Evolutionary conservation across 1,140 invertebrate genomes (phyloP), one percentile per base, ranked within the genome.

Genomic region (Drosophila ironensis): DNA sequence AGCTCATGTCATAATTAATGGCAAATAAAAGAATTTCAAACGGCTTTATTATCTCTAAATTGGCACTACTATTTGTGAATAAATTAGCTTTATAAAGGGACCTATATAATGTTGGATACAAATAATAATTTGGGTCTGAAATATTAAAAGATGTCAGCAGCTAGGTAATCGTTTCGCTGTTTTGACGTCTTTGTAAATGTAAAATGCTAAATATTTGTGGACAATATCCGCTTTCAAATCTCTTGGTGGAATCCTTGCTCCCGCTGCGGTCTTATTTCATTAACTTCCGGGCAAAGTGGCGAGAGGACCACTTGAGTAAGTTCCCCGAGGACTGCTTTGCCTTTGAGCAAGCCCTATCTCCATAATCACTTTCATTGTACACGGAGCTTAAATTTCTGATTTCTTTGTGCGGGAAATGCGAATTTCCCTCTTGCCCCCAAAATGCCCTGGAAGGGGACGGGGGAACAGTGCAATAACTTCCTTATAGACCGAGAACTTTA

Each of bases 401-500:
- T 51, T 27, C 14, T 12, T 14, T 54, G 27, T 24, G 25, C 30
- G 11, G 16, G n/a, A 38, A 4, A 47, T 64, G 57, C 3, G 28
- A 20, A 22, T 60, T 61, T 59, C 59, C 35, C 5, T 11, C 8
- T 46, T 59, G 24, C 30, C 41, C 9, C 9, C 3, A 64, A 48
- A 11, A n/a, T n/a, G n/a, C n/a, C n/a, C n/a, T n/a, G 59, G 59
- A 47, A 61, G 56, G 17, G 8, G 24, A 61, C 41, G 25, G 25
- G 60, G 50, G n/a, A n/a, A n/a, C n/a, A 35, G 22, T 40, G 28
- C 38, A 59, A 70, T 59, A 70, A 70, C 52, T 70, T 70, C 44
- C 53, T 70, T 70, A 70, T 70, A 68, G 53, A 70, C 53, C 68
- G 6, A 69, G 50, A 70, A 70, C 37, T 70, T 48, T 60, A 70